phyloP scores from a whole-genome alignment of 2,113 vertebrate species.

The Butorides virescens region DNA sequence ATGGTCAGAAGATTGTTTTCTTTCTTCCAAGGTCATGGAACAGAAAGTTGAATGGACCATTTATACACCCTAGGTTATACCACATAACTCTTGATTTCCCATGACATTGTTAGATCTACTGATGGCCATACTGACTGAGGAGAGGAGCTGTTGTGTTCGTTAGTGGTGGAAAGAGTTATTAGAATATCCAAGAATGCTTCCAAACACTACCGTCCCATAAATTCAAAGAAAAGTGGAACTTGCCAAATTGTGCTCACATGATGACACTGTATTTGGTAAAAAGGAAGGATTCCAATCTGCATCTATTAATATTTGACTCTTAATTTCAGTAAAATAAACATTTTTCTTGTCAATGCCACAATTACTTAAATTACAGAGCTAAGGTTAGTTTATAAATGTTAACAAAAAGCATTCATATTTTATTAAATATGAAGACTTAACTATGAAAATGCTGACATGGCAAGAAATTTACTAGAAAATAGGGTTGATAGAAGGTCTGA shows the following conservation, averaged over 20 bases:
- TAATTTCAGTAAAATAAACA: conserved; percentile 1
- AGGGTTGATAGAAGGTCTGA: conserved; percentile 24
- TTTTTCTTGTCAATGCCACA: neutral
- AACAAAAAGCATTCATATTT: conserved; percentile 40
- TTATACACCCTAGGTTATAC: neutral
- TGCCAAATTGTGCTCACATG: neutral
- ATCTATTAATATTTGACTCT: neutral
- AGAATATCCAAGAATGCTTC: neutral
- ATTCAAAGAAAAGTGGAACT: neutral
- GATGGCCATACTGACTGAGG: neutral
- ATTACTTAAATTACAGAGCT: neutral
- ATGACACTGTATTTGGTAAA: neutral
- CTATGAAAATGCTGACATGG: conserved; percentile 51
- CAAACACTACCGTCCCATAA: neutral
- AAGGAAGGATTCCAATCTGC: neutral
- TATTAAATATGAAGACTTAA: conserved; percentile 15
- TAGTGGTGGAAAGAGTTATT: neutral
- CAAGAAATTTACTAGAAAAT: conserved; percentile 28
- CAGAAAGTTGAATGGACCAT: neutral
- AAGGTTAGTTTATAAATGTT: conserved; percentile 9
- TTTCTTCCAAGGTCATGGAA: neutral
- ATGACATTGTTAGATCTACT: neutral
- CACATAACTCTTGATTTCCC: neutral
- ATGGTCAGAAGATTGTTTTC: neutral
- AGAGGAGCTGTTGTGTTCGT: neutral